Evolutionary conservation across 2,888 invertebrate genomes (phyloP), one percentile per base, ranked within the genome.

Genomic region (Hartigia nigra): DNA sequence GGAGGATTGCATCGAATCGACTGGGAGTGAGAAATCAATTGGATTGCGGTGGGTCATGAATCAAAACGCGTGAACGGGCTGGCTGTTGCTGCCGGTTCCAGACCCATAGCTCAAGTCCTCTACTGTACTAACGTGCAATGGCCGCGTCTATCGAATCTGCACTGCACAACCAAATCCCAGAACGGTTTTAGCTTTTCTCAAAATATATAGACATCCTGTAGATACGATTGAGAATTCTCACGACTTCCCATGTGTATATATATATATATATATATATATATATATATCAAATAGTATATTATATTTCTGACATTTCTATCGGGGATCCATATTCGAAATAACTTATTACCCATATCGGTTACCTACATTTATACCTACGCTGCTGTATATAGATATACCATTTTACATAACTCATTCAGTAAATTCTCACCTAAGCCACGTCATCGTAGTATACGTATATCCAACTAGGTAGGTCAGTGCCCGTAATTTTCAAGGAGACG

Each of bases 51-150:
- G 36, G 83, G 83, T 76, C 85, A 81, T 87, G 87, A 85, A 85
- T 88, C 85, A 84, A 86, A 87, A 85, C 84, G 81, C 79, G 84
- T 82, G 83, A 85, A 81, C 82, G 74, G 77, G 77, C 84, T 75
- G 80, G 80, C 77, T 76, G 79, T n/a, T 78, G 72, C 37, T 80
- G 80, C 78, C 81, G 74, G 32, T 80, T 79, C 75, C 78, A 74
- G 79, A 80, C 82, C 83, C 85, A 84, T 85, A 80, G 81, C 82
- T 87, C 87, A 9, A 55, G 23, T 55, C 9, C 55, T 55, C 23
- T 23, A 23, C 23, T 9, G 23, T 23, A 23, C 5, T 23, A 55
- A 23, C 55, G 55, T 55, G 23, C 55, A 55, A 55, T 55, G 55
- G 55, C 55, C 55, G 55, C 23, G 55, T 55, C 55, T 9, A 55